phyloP scores from a whole-genome alignment of 30 jellyfish, hydroid and myxozoan species.

The Rhopilema esculentum region DNA sequence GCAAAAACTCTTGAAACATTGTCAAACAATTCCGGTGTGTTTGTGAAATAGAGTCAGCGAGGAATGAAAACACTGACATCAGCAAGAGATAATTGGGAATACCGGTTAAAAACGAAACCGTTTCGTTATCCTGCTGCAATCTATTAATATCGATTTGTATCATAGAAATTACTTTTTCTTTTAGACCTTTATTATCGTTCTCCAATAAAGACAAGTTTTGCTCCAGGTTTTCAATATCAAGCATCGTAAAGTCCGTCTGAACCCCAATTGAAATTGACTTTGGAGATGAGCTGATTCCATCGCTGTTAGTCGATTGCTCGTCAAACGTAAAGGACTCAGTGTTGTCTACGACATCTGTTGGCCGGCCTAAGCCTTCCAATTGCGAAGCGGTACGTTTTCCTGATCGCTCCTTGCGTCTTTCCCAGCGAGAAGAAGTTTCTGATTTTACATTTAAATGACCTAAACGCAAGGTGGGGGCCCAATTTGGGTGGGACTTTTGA shows the following conservation, averaged over 20 bases:
- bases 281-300: background rate
- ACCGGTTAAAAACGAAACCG: background rate
- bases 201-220: background rate
- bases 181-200: background rate
- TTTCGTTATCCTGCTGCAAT: conserved; percentile 13
- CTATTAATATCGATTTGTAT: too few species aligned
- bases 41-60: background rate
- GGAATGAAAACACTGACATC: background rate
- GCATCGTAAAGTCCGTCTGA: background rate
- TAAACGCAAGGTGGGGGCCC: conserved; percentile 17
- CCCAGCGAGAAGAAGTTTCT: conserved; percentile 5
- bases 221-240: background rate
- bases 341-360: background rate
- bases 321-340: background rate
- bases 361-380: conserved; percentile 8
- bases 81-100: background rate
- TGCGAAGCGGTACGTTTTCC: background rate
- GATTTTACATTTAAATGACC: conserved; percentile 1
- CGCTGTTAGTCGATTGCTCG: background rate
- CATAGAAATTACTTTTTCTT: background rate
- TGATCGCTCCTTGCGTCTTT: background rate
- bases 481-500: background rate
- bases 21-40: conserved; percentile 6
- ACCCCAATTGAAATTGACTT: background rate
- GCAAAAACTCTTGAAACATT: conserved; percentile 17